A percentile compares a stretch with the other conserved stretches of the same genome.
phyloP scores from a whole-genome alignment of 2,113 vertebrate genomes.

The Lipotes vexillifer region DNA sequence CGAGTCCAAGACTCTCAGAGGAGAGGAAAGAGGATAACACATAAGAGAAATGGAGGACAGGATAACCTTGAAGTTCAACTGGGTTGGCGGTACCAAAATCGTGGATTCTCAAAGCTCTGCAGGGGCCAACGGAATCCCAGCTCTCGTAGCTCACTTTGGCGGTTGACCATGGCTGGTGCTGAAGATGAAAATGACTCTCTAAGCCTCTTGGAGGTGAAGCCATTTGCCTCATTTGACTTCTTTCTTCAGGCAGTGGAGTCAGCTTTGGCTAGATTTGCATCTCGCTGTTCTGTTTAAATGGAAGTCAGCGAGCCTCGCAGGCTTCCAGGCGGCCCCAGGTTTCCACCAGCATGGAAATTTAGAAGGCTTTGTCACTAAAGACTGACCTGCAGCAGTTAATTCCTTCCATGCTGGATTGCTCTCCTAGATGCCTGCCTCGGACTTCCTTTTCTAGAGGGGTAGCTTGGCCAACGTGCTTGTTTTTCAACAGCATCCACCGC shows the following conservation, averaged over 20 bases:
- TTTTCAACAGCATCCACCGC: background rate
- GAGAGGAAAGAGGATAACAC: background rate
- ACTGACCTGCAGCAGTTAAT: background rate
- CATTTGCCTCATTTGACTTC: background rate
- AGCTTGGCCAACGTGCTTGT: background rate
- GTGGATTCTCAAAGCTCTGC: background rate
- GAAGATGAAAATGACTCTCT: background rate
- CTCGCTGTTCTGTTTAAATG: background rate
- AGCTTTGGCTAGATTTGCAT: background rate
- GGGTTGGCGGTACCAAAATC: background rate
- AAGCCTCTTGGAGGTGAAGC: background rate
- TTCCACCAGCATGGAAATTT: accelerated
- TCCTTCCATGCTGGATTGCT: background rate
- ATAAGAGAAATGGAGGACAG: background rate
- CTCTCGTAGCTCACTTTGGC: background rate
- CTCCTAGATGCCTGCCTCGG: background rate
- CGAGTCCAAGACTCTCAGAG: background rate
- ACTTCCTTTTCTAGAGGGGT: background rate
- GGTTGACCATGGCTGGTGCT: background rate
- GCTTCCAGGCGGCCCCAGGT: background rate
- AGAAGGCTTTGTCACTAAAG: background rate
- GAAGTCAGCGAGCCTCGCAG: background rate
- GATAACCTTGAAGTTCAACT: background rate
- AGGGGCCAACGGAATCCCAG: background rate
- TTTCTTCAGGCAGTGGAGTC: background rate